A percentile compares a stretch with the other conserved stretches of the same genome.
phyloP scores from a whole-genome alignment of 2,888 invertebrate species.

The Hybos culiciformis region DNA sequence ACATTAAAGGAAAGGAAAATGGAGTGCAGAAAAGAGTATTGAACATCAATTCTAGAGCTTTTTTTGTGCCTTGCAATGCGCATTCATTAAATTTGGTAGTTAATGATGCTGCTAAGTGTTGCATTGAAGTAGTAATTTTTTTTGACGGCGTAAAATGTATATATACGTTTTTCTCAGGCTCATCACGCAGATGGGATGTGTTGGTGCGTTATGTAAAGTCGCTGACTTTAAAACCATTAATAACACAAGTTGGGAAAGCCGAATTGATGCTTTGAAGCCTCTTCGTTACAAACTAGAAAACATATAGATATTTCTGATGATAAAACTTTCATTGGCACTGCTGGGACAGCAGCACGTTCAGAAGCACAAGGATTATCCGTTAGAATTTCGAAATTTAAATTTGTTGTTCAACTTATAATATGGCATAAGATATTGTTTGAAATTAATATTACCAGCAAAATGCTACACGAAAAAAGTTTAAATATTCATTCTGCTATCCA shows the following conservation, averaged over 20 bases:
- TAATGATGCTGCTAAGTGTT: constrained; percentile 19
- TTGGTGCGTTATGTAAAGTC: constrained; percentile 5
- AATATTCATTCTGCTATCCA: neutral
- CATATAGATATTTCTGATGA: too few species aligned
- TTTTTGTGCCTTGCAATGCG: constrained; percentile 20
- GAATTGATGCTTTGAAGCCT: neutral
- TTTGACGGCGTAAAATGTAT: constrained; percentile 17
- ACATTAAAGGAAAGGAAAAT: constrained; percentile 19
- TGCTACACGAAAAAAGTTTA: neutral
- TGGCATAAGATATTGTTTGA: neutral
- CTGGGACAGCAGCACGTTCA: too few species aligned
- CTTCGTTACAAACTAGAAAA: too few species aligned
- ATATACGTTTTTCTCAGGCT: constrained; percentile 17
- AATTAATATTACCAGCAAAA: neutral
- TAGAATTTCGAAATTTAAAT: neutral
- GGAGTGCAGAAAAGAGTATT: constrained; percentile 19
- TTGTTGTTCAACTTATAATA: neutral
- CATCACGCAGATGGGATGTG: constrained; percentile 14
- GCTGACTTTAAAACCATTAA: constrained; percentile 7
- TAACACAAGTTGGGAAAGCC: constrained; percentile 7
- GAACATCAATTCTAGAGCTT: constrained; percentile 16
- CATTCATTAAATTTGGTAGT: constrained; percentile 21
- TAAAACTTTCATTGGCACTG: too few species aligned
- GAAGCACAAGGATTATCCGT: too few species aligned
- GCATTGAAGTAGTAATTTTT: constrained; percentile 14